phyloP scores from a whole-genome alignment of 2,888 invertebrate genomes.

The Teleiodes luculella region DNA sequence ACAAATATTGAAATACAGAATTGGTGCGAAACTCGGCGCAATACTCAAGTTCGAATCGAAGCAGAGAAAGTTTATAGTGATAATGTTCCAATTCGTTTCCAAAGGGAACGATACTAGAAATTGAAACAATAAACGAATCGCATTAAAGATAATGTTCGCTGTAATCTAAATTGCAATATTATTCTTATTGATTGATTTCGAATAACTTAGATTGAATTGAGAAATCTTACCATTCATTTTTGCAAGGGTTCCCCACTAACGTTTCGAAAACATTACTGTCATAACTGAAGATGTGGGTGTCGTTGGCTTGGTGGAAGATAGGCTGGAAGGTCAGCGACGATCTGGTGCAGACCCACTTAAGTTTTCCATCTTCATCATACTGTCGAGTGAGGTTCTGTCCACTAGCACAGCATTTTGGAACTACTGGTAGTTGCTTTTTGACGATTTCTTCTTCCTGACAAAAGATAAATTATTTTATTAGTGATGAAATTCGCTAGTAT shows the following conservation, averaged over 20 bases:
- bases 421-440: conserved; percentile 61
- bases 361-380: conserved; percentile 49
- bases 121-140: background rate
- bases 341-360: conserved; percentile 51
- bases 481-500: too few relatives aligned
- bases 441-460: conserved; percentile 51
- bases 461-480: background rate
- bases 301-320: conserved; percentile 72
- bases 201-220: background rate
- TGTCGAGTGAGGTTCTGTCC: conserved; percentile 68
- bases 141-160: conserved; percentile 11
- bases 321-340: conserved; percentile 70
- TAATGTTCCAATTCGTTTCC: conserved; percentile 1
- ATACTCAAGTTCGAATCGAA: background rate
- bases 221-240: conserved; percentile 64
- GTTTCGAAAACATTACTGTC: conserved; percentile 72
- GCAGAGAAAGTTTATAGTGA: conserved; percentile 1
- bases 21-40: background rate
- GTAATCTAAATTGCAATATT: background rate
- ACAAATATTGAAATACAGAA: conserved; percentile 1
- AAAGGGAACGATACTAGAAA: background rate
- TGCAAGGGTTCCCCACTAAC: conserved; percentile 77
- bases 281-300: conserved; percentile 65
- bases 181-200: background rate
- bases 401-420: conserved; percentile 75